These are phyloP conservation scores for Hippocampus mohnikei DNA, from an alignment of 2,113 vertebrate genomes.

Conservation along the genomic window DNA sequence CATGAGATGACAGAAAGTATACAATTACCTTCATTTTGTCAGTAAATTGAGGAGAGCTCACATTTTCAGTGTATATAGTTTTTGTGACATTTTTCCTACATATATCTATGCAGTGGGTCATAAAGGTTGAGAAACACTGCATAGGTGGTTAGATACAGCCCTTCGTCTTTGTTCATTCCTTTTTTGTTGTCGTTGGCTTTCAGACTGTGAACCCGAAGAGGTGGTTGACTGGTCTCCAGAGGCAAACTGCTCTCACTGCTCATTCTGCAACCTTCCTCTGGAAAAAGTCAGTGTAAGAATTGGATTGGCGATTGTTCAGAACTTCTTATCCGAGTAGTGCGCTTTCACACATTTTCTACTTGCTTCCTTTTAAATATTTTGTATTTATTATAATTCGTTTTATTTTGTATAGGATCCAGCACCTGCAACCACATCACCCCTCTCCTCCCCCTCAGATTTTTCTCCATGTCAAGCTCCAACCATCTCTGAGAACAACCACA, in stretches of 20 bases:
- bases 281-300: slow-evolving; percentile 91
- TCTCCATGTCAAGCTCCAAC: slow-evolving; percentile 89
- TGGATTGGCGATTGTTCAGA: background rate
- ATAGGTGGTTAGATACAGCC: background rate
- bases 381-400: background rate
- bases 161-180: background rate
- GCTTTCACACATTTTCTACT: background rate
- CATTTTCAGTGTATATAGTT: background rate
- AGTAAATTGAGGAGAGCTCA: background rate
- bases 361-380: background rate
- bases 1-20: background rate
- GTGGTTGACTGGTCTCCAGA: slow-evolving; percentile 95
- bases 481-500: slow-evolving; percentile 91
- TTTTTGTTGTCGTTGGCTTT: slow-evolving; percentile 41
- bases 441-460: slow-evolving; percentile 89
- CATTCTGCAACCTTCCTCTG: slow-evolving; percentile 94
- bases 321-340: background rate
- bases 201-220: slow-evolving; percentile 98
- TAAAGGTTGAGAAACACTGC: background rate
- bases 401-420: slow-evolving; percentile 76
- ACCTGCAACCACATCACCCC: slow-evolving; percentile 80
- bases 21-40: background rate
- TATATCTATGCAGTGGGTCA: background rate
- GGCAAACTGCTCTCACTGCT: slow-evolving; percentile 79
- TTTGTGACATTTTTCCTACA: background rate